Conservation (phyloP, 2,113 vertebrate species). For the Tamias sibiricus region DNA sequence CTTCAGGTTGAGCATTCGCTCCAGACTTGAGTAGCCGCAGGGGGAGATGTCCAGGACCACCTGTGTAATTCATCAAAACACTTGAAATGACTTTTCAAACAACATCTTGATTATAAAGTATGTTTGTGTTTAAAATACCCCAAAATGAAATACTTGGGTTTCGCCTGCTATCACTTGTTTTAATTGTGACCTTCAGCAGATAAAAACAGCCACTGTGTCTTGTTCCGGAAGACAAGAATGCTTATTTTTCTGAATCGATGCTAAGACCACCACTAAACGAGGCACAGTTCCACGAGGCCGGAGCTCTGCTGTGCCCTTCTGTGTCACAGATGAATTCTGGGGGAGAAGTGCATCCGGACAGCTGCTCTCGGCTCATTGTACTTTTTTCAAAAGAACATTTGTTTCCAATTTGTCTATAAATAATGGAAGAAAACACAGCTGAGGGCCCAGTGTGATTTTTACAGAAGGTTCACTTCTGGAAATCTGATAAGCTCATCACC, state of each 20-base stretch:
- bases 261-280: constrained; percentile 84
- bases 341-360: constrained; percentile 89
- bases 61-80: not conserved
- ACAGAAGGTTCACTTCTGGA: constrained; percentile 85
- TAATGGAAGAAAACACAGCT: constrained; percentile 90
- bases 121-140: not conserved
- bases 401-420: constrained; percentile 93
- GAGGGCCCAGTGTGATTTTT: constrained; percentile 87
- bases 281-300: constrained; percentile 52
- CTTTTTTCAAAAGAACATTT: constrained; percentile 86
- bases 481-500: constrained; percentile 86
- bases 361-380: constrained; percentile 92
- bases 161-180: not conserved
- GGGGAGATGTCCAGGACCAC: not conserved
- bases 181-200: not conserved
- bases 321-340: constrained; percentile 76
- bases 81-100: constrained; percentile 9
- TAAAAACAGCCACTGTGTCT: constrained; percentile 10
- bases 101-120: not conserved
- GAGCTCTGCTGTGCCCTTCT: constrained; percentile 48
- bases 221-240: constrained; percentile 31
- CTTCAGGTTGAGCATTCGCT: not conserved
- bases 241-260: constrained; percentile 63
- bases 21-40: not conserved
- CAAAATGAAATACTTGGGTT: not conserved